Conservation (phyloP, 1,140 invertebrate species). For the Dendrolimus kikuchii region DNA sequence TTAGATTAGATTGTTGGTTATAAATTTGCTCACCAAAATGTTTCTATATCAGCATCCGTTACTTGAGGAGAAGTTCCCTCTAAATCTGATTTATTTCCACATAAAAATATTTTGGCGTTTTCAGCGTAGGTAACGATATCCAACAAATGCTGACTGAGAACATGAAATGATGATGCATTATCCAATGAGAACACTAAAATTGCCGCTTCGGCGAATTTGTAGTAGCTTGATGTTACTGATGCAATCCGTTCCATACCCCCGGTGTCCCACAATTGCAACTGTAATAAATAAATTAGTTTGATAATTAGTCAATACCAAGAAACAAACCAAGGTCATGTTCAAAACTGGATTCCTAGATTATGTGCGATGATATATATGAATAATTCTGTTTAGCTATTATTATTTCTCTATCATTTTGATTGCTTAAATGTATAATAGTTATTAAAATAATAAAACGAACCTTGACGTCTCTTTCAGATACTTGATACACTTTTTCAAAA, state of each 20-base stretch:
- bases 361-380: too few species aligned
- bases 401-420: background rate
- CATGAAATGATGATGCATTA: slow-evolving; percentile 92
- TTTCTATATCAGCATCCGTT: slow-evolving; percentile 91
- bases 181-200: slow-evolving; percentile 92
- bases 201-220: slow-evolving; percentile 94
- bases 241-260: slow-evolving; percentile 95
- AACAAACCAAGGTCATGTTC: background rate
- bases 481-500: slow-evolving; percentile 84
- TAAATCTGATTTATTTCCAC: slow-evolving; percentile 91
- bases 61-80: slow-evolving; percentile 82
- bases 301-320: slow-evolving; percentile 2
- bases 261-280: slow-evolving; percentile 95
- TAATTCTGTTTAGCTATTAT: too few species aligned
- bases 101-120: slow-evolving; percentile 94
- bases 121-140: slow-evolving; percentile 94
- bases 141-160: slow-evolving; percentile 90
- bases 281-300: slow-evolving; percentile 30
- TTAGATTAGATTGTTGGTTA: too few species aligned
- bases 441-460: slow-evolving; percentile 61
- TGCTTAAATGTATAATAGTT: background rate
- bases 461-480: slow-evolving; percentile 84
- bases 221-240: slow-evolving; percentile 94
- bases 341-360: too few species aligned
- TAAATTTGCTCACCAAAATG: slow-evolving; percentile 80